These are phyloP conservation scores for Corythoichthys haematopterus DNA, from an alignment of 2,113 vertebrate genomes.

Conservation along the genomic window DNA sequence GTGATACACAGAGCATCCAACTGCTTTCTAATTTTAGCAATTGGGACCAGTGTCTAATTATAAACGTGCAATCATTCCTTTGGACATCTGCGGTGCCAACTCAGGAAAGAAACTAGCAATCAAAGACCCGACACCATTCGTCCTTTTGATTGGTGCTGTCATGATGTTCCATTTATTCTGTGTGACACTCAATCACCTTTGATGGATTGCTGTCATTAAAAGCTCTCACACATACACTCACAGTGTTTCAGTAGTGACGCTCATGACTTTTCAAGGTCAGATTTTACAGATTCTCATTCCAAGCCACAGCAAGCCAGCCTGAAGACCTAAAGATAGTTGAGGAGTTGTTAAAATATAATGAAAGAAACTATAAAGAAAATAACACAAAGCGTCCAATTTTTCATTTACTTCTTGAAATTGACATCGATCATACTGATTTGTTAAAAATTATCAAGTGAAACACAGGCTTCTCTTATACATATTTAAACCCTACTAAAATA, in stretches of 20 bases:
- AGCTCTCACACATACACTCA: constrained; percentile 11
- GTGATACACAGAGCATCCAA: constrained; percentile 13
- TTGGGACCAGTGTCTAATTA: constrained; percentile 55
- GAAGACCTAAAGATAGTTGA: not conserved
- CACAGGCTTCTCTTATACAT: too few species aligned
- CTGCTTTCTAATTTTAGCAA: constrained; percentile 51
- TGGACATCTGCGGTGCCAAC: constrained; percentile 46
- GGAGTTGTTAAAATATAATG: too few species aligned
- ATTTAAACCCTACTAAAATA: too few species aligned
- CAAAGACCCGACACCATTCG: constrained; percentile 15
- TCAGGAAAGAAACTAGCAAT: constrained; percentile 35
- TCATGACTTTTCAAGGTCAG: constrained; percentile 47
- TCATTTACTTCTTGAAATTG: too few species aligned
- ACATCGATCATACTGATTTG: too few species aligned
- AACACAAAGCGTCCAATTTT: too few species aligned
- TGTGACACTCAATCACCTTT: constrained; percentile 29
- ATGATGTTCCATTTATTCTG: constrained; percentile 25
- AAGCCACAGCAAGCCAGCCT: not conserved
- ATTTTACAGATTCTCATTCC: not conserved
- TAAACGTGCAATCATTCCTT: constrained; percentile 37
- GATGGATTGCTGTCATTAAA: constrained; percentile 59
- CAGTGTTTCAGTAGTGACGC: constrained; percentile 22
- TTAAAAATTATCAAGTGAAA: too few species aligned
- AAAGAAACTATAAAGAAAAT: too few species aligned
- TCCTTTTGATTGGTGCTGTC: constrained; percentile 38